A percentile compares a stretch with the other conserved stretches of the same genome.
These are phyloP conservation scores for Ctenicera cuprea DNA, from an alignment of 2,888 invertebrate genomes.

Conservation along the genomic window DNA sequence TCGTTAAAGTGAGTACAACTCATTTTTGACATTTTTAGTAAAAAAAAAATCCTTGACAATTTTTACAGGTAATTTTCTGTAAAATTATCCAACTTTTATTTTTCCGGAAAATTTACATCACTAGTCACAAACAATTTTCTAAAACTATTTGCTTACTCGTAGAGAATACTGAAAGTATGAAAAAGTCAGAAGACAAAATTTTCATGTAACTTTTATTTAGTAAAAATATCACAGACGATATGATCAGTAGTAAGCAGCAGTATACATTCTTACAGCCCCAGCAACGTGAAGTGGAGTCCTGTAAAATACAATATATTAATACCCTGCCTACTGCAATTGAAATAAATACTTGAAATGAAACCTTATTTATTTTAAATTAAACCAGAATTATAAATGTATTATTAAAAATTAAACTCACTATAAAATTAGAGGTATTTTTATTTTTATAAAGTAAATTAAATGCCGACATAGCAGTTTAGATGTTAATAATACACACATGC, in stretches of 20 bases:
- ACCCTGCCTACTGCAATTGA: neutral
- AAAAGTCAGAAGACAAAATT: too few species aligned
- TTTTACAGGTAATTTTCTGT: too few species aligned
- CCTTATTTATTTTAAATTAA: neutral
- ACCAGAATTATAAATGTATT: neutral
- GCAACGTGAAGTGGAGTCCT: neutral
- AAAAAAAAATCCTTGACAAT: too few species aligned
- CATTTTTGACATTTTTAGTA: too few species aligned
- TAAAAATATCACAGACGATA: constrained; percentile 5
- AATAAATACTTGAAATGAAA: neutral
- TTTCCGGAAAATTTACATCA: too few species aligned
- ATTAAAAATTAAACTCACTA: constrained; percentile 22
- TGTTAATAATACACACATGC: constrained; percentile 28
- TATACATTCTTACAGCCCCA: neutral
- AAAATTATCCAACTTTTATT: too few species aligned
- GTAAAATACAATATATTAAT: constrained; percentile 18
- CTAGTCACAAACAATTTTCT: too few species aligned
- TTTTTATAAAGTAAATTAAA: constrained; percentile 15
- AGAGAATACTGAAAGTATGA: too few species aligned
- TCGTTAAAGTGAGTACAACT: too few species aligned
- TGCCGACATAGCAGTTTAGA: neutral
- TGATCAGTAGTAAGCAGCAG: neutral
- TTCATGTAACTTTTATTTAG: too few species aligned
- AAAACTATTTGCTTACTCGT: too few species aligned
- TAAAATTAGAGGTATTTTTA: constrained; percentile 1